Percentiles rank a stretch among this genome's conserved stretches.
Conservation (phyloP, 2,888 invertebrate genomes). For the Seira musarum region DNA sequence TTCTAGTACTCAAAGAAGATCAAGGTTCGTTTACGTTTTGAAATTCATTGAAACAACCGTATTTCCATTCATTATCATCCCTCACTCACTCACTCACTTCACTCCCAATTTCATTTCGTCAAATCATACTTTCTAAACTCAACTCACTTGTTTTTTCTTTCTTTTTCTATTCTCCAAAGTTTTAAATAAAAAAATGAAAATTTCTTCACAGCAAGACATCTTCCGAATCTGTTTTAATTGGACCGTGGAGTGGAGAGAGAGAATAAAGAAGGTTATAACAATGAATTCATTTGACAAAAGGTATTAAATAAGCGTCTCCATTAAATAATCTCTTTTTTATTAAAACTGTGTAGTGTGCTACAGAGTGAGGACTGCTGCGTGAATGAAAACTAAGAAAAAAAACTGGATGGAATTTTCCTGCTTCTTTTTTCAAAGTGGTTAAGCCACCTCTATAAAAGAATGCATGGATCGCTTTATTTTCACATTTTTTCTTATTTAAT, state of each 20-base stretch:
- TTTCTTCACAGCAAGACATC: conserved; percentile 27
- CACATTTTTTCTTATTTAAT: conserved; percentile 32
- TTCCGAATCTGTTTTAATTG: conserved; percentile 64
- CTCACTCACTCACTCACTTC: conserved; percentile 8
- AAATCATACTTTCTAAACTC: conserved; percentile 53
- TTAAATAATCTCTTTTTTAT: conserved; percentile 42
- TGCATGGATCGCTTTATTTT: conserved; percentile 40
- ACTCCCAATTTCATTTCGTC: conserved; percentile 48
- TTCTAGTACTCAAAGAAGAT: conserved; percentile 9
- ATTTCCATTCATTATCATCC: conserved; percentile 25
- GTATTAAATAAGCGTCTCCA: conserved; percentile 32
- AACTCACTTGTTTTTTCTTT: no score
- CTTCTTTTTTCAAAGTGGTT: conserved; percentile 19
- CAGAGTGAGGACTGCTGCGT: no score
- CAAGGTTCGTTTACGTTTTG: conserved; percentile 29
- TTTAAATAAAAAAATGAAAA: not conserved
- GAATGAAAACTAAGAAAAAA: no score
- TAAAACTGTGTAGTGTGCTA: no score
- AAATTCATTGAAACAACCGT: conserved; percentile 39
- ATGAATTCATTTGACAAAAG: conserved; percentile 45
- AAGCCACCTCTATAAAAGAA: conserved; percentile 36
- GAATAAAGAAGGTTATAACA: conserved; percentile 39
- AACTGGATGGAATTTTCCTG: conserved; percentile 43
- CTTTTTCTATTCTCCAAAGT: no score
- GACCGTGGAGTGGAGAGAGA: conserved; percentile 56